These are phyloP conservation scores for Mus minutoides DNA, from an alignment of 2,797 vertebrate genomes.

Conservation along the genomic window DNA sequence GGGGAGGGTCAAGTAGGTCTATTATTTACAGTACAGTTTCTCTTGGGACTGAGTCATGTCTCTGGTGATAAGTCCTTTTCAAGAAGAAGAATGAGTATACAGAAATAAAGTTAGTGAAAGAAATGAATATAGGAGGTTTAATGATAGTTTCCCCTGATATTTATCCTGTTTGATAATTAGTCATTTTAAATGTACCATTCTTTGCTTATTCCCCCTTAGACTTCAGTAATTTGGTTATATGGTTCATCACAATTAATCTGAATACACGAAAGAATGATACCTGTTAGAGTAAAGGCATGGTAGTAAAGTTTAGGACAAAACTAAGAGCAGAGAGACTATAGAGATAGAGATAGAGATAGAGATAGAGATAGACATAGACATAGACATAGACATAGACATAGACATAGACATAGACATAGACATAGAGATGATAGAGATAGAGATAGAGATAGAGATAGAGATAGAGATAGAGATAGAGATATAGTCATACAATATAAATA, in stretches of 20 bases:
- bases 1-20: background rate
- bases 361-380: no score
- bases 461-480: background rate
- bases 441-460: no score
- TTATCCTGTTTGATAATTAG: background rate
- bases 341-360: no score
- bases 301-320: background rate
- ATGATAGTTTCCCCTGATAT: background rate
- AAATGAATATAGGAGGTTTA: background rate
- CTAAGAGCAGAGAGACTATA: background rate
- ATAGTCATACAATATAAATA: slow-evolving; percentile 10
- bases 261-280: background rate
- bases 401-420: no score
- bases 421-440: no score
- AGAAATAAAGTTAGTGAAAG: background rate
- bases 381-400: no score
- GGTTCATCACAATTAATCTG: slow-evolving; percentile 42
- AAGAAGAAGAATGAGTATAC: background rate
- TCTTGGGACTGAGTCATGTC: background rate
- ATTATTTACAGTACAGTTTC: background rate
- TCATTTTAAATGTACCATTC: background rate
- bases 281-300: slow-evolving; percentile 9
- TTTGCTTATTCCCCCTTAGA: background rate
- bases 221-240: slow-evolving; percentile 12
- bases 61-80: background rate